Conservation (phyloP, 2,797 vertebrate genomes). For the Ptychobarbus kaznakovi region DNA sequence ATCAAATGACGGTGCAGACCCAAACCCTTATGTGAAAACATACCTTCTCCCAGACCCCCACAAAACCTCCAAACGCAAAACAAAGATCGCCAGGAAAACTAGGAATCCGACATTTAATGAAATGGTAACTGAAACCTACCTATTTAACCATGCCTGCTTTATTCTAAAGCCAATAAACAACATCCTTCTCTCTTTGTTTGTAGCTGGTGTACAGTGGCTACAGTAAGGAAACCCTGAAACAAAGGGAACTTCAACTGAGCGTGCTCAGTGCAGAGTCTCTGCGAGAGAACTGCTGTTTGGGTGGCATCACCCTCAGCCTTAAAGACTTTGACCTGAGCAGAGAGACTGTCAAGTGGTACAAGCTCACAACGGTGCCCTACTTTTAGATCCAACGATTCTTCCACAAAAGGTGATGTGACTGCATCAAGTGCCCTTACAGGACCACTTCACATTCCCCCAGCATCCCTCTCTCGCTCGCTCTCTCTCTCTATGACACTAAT, state of each 20-base stretch:
- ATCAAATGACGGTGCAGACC: conserved; percentile 93
- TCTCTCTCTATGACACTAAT: conserved; percentile 64
- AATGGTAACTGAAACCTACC: conserved; percentile 80
- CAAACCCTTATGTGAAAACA: conserved; percentile 98
- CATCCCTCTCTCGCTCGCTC: conserved; percentile 19
- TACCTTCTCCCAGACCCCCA: conserved; percentile 95
- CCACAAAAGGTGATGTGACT: conserved; percentile 14
- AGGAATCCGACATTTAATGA: conserved; percentile 98
- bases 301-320: conserved; percentile 91
- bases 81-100: conserved; percentile 94
- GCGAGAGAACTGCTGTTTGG: conserved; percentile 95
- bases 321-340: conserved; percentile 97
- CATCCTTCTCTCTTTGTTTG: conserved; percentile 33
- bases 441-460: conserved; percentile 30
- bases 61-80: conserved; percentile 98
- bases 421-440: conserved; percentile 36
- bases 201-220: conserved; percentile 96
- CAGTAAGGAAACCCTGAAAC: conserved; percentile 91
- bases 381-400: conserved; percentile 72
- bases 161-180: neutral
- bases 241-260: conserved; percentile 92
- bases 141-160: neutral
- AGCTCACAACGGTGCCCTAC: conserved; percentile 87
- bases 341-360: conserved; percentile 98
- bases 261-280: conserved; percentile 96